Evolutionary conservation across 2,797 vertebrate genomes (phyloP), one percentile per base, ranked within the genome.

Genomic region (Halcyon smyrnensis): DNA sequence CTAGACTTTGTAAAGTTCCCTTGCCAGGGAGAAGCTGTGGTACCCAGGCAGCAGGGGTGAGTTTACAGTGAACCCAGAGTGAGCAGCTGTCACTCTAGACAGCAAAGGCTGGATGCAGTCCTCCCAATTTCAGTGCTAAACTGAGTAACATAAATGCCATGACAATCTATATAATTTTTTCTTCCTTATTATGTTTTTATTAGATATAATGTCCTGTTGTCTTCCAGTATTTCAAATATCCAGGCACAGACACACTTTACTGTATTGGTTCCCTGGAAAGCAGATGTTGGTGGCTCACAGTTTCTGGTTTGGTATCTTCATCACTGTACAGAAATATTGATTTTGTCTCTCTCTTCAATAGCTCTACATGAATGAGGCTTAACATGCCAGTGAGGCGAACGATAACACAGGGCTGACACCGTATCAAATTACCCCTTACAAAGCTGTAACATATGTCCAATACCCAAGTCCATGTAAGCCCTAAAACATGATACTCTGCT

Each of bases 401-500:
- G 95, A 96, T 91, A 89, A 94, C 93, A 90, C 11, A 1, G 32
- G 59, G 57, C 87, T 95, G 91, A 96, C 95, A 95, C 93, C 0
- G 0, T 96, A 96, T 97, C 94, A 78, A 73, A 70, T 97, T 97
- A 94, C 95, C 46, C 65, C 84, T 92, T 73, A 95, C 91, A 97
- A 97, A 96, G 83, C 86, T 57, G 50, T 70, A 95, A 87, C 95
- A 94, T 25, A 85, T 96, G 95, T 94, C 89, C 64, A 93, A 64
- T 95, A 91, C 77, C 41, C 8, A 3, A 89, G 63, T 20, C 67
- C 34, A 3, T 89, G 91, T 94, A 94, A 90, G 59, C 60, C 69
- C 73, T 94, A 93, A 93, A 97, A 96, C 56, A 71, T 50, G 93
- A 97, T 97, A 93, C 59, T 73, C 65, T 95, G 84, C 69, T 92